Evolutionary conservation across 1,140 invertebrate species (phyloP).

Genomic region (Muscidifurax raptorellus): DNA sequence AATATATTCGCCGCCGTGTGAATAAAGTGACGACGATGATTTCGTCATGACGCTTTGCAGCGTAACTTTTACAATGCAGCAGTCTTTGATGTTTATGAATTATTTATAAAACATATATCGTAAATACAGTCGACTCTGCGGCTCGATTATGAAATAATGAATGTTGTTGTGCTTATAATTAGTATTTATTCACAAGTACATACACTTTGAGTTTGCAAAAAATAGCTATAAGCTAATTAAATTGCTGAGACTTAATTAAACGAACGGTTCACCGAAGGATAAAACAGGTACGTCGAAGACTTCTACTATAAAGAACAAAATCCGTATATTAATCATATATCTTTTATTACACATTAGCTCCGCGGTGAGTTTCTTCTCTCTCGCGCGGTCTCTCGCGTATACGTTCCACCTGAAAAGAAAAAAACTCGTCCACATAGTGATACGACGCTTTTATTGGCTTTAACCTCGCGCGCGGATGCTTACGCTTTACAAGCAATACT

Average conservation of each 20-base stretch:
- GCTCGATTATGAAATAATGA: slow-evolving; percentile 10
- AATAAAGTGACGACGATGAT: slow-evolving; percentile 6
- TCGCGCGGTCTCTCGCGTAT: background rate
- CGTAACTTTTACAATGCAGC: slow-evolving; percentile 9
- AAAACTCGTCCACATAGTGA: background rate
- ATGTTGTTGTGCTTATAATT: background rate
- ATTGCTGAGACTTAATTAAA: background rate
- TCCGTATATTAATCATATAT: background rate
- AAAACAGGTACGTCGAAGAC: no score
- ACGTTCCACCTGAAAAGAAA: background rate
- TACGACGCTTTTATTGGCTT: slow-evolving; percentile 10
- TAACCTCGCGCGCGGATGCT: background rate
- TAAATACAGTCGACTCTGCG: background rate
- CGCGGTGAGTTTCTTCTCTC: no score
- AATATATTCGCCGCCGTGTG: slow-evolving; percentile 12
- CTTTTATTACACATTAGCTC: background rate
- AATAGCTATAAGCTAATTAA: background rate
- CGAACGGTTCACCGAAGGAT: background rate
- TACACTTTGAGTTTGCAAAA: background rate
- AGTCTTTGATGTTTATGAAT: slow-evolving; percentile 16
- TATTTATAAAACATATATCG: slow-evolving; percentile 19
- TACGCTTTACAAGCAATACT: slow-evolving; percentile 1
- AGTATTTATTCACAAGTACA: background rate
- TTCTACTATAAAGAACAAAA: background rate
- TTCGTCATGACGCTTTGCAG: slow-evolving; percentile 5